A percentile compares a stretch with the other conserved stretches of the same genome.
Evolutionary conservation across 1,140 invertebrate species (phyloP).

Genomic region (Trichoplusia ni): DNA sequence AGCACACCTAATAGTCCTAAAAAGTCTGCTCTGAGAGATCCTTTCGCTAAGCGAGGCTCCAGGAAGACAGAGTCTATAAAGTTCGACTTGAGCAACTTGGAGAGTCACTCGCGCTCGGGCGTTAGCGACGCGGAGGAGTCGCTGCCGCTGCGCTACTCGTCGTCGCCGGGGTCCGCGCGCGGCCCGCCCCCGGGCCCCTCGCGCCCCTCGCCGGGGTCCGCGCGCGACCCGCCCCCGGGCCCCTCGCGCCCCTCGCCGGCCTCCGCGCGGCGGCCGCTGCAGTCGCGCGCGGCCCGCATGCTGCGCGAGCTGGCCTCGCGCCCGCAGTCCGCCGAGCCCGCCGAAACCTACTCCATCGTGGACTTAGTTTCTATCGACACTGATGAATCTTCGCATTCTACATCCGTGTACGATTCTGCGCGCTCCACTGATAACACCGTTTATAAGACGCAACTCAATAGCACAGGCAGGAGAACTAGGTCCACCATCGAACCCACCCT

Average conservation of each 20-base stretch:
- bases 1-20: constrained; percentile 44
- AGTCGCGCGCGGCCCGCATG: constrained; percentile 36
- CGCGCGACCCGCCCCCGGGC: constrained; percentile 45
- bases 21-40: constrained; percentile 66
- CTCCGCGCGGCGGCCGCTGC: constrained; percentile 36
- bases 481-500: constrained; percentile 40
- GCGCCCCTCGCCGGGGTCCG: constrained; percentile 35
- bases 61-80: constrained; percentile 70
- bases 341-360: constrained; percentile 67
- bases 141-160: constrained; percentile 54
- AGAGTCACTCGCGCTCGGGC: constrained; percentile 21
- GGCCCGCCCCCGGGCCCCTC: constrained; percentile 50
- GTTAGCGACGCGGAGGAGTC: constrained; percentile 34
- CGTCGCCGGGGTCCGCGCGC: constrained; percentile 31
- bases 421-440: constrained; percentile 36
- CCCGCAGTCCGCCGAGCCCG: too few relatives aligned
- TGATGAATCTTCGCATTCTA: constrained; percentile 33
- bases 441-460: constrained; percentile 48
- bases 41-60: constrained; percentile 37
- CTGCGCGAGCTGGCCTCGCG: constrained; percentile 49
- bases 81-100: constrained; percentile 68
- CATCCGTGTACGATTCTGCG: constrained; percentile 54
- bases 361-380: constrained; percentile 65
- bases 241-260: constrained; percentile 40
- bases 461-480: constrained; percentile 36